Evolutionary conservation across 2,797 vertebrate species (phyloP).

Genomic region (Peromyscus nudipes): DNA sequence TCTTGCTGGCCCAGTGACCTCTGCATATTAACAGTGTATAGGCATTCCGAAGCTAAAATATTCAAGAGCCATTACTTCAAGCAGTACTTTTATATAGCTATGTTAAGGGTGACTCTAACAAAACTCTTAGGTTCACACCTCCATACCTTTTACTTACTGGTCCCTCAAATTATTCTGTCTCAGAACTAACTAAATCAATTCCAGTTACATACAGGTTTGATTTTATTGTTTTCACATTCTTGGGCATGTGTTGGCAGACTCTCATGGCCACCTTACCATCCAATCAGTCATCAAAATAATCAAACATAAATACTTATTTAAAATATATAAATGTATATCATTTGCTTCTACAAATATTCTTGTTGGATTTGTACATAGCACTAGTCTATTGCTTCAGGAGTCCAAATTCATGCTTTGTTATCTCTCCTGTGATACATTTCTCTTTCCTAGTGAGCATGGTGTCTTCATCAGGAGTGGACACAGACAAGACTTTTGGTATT

Average conservation of each 20-base stretch:
- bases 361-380: background rate
- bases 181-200: background rate
- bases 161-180: background rate
- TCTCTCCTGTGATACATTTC: background rate
- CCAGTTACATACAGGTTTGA: background rate
- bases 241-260: background rate
- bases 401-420: background rate
- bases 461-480: background rate
- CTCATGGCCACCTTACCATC: background rate
- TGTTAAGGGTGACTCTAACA: background rate
- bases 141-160: background rate
- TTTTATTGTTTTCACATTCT: constrained; percentile 50
- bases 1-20: background rate
- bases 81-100: background rate
- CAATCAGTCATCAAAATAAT: background rate
- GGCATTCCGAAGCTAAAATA: background rate
- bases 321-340: background rate
- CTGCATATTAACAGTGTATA: background rate
- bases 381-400: background rate
- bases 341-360: background rate
- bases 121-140: background rate
- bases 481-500: background rate
- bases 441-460: background rate
- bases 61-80: background rate
- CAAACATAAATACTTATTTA: background rate